Base-by-base conservation (phyloP, 2,888 invertebrate genomes). In the Cryptus viduatorius region DNA sequence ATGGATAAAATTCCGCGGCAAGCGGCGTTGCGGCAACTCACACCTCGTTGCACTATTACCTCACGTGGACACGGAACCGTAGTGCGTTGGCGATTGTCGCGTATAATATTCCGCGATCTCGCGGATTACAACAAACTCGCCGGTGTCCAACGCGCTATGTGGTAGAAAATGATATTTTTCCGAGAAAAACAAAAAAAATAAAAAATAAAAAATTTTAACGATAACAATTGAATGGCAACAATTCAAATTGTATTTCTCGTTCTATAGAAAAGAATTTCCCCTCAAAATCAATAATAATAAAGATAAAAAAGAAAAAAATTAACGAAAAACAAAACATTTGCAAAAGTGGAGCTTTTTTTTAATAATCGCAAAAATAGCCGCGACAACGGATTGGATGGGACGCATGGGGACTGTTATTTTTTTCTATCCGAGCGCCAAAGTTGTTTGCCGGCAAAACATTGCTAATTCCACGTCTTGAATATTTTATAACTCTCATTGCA, bases 71-170 rank as follows among this genome's bases (percentile, higher is more conserved):
- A 97, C 85, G 98, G 98, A 86, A 95, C 96, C 84, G 96, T 98
- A 0, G 93, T 94, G 68, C 96, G 96, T 77, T 99, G 98, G 96
- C 95, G 98, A 73, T 92, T 99, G 82, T 98, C 98, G 90, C 95
- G 99, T 91, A 97, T 99, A 86, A 96, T 98, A 4, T 99, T 98
- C 95, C 96, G 99, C 85, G 96, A 98, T 91, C 94, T 98, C 84
- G 98, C 98, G 0, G 99, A 99, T 94, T 97, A 99, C 94, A 99
- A 99, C 94, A 97, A 98, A 94, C 93, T 99, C 53, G 95, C 97
- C 19, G 99, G 99, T 53, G 96, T 99, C 0, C 98, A 98, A 93
- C 95, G 99, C 92, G 98, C 99, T n/a, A 97, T 97, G 95, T 99
- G 99, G 99, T 97, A 95, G 48, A 76, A 0, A 31, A 19, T 4